Evolutionary conservation across 2,797 vertebrate species (phyloP).

Genomic region (Phoebastria nigripes): DNA sequence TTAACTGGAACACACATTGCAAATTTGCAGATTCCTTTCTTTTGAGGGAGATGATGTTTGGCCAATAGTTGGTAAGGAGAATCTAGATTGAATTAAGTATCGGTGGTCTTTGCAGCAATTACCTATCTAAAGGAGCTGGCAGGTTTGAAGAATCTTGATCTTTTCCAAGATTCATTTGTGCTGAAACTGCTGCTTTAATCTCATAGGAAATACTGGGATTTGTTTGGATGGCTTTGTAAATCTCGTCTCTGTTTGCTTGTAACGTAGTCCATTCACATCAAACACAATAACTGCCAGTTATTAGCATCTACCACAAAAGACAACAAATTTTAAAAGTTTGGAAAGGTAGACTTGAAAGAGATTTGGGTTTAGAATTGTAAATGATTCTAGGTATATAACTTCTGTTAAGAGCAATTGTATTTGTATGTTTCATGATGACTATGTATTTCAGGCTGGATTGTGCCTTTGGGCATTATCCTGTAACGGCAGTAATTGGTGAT

Average conservation of each 20-base stretch:
- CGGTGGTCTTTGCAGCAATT: background rate
- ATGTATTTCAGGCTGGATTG: background rate
- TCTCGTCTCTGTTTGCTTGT: background rate
- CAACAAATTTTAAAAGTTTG: background rate
- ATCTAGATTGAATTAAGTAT: background rate
- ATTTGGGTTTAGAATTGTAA: background rate
- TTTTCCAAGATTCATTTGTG: background rate
- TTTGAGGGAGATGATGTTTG: background rate
- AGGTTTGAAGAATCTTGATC: background rate
- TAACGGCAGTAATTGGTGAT: background rate
- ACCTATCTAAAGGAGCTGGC: background rate
- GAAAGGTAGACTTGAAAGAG: background rate
- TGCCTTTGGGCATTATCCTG: background rate
- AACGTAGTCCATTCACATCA: background rate
- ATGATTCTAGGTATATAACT: background rate
- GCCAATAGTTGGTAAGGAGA: background rate
- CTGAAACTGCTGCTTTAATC: background rate
- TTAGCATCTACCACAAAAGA: background rate
- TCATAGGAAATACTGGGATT: background rate
- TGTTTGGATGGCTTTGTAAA: background rate
- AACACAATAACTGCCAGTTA: background rate
- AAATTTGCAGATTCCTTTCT: background rate
- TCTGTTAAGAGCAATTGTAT: background rate
- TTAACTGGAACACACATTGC: background rate
- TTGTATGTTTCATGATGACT: background rate